These are phyloP conservation scores for Apteryx owenii DNA, from an alignment of 2,113 vertebrate species.

Conservation along the genomic window DNA sequence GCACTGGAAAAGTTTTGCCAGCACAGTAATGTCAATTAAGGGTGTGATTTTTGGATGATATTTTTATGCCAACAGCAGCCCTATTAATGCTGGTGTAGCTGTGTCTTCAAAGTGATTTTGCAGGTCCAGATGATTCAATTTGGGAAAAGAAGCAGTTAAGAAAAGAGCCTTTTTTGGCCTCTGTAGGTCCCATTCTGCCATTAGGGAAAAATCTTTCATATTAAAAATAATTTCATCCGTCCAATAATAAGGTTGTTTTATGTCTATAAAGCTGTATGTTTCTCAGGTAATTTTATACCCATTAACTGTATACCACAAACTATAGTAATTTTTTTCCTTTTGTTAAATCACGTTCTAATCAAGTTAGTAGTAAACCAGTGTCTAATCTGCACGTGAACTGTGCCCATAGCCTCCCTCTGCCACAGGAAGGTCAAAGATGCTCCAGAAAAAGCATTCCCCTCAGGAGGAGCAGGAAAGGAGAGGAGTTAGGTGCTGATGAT, in stretches of 20 bases:
- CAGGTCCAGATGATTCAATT: neutral
- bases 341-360: neutral
- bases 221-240: neutral
- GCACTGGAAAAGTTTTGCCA: neutral
- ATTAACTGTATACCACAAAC: fast-evolving
- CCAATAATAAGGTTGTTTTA: neutral
- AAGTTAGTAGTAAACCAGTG: neutral
- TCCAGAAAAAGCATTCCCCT: fast-evolving
- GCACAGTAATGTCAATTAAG: neutral
- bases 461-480: neutral
- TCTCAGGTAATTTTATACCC: neutral
- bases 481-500: neutral
- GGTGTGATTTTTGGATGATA: slow-evolving; percentile 21
- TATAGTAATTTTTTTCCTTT: neutral
- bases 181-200: neutral
- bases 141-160: neutral
- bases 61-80: slow-evolving; percentile 3
- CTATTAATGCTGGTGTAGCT: neutral
- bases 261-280: neutral
- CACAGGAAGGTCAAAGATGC: neutral
- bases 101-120: neutral
- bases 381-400: neutral
- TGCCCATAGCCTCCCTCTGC: neutral
- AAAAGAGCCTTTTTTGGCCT: neutral
- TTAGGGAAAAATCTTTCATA: neutral